Conservation (phyloP, 2,797 vertebrate genomes). For the Esox masquinongy region DNA sequence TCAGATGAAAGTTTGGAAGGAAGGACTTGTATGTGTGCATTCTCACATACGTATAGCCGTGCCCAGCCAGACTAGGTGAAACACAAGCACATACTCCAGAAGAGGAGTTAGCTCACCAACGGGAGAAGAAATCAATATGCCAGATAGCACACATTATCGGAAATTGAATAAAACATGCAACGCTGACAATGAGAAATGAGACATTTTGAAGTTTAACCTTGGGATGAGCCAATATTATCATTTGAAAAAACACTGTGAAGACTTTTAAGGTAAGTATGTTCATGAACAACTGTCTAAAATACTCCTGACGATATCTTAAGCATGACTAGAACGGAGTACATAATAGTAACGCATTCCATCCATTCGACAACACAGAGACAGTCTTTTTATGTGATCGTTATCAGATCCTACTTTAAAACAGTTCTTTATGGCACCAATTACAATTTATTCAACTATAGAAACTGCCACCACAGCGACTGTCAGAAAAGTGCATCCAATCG, state of each 20-base stretch:
- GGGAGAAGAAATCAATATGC: background rate
- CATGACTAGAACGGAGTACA: background rate
- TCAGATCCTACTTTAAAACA: background rate
- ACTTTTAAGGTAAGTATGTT: background rate
- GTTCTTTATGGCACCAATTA: conserved; percentile 10
- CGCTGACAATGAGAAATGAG: conserved; percentile 1
- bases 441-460: background rate
- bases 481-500: conserved; percentile 11
- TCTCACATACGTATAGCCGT: background rate
- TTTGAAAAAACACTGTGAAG: background rate
- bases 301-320: background rate
- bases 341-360: background rate
- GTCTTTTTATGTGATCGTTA: background rate
- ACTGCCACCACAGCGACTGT: background rate
- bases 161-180: conserved; percentile 16
- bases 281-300: background rate
- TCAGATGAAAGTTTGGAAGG: conserved; percentile 8
- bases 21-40: conserved; percentile 5
- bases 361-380: background rate
- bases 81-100: background rate
- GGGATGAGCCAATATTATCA: conserved; percentile 28
- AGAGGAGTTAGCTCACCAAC: background rate
- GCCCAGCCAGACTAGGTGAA: background rate
- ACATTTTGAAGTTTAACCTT: conserved; percentile 24
- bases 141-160: background rate